A percentile compares a stretch with the other conserved stretches of the same genome.
Conservation (phyloP, 2,888 invertebrate species). For the Lochmaea capreae region DNA sequence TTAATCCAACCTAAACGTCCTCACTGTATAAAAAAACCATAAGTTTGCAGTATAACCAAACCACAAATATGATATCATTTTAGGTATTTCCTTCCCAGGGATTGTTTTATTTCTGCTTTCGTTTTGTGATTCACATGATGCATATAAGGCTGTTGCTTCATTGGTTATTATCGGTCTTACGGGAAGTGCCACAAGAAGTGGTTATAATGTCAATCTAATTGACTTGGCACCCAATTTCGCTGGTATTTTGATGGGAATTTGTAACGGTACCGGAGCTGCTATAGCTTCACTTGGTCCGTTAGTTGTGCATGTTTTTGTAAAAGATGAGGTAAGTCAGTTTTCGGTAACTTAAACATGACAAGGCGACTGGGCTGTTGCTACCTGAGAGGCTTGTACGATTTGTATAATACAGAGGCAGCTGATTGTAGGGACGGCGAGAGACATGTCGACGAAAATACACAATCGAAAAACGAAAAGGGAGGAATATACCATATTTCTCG, state of each 20-base stretch:
- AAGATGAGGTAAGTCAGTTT: conserved; percentile 70
- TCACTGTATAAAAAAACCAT: not conserved
- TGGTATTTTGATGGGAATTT: conserved; percentile 85
- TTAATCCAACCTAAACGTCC: too few species aligned
- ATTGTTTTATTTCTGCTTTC: conserved; percentile 72
- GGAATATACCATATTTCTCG: too few species aligned
- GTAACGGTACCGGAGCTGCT: conserved; percentile 79
- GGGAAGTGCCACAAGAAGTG: conserved; percentile 79
- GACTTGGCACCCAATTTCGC: conserved; percentile 87
- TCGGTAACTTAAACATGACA: too few species aligned
- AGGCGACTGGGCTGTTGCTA: too few species aligned
- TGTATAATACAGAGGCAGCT: too few species aligned
- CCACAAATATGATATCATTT: conserved; percentile 56
- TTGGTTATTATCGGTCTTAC: conserved; percentile 78
- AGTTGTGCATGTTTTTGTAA: conserved; percentile 76
- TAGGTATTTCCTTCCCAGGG: conserved; percentile 69
- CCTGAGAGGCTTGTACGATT: too few species aligned
- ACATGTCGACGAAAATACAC: too few species aligned
- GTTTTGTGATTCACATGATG: conserved; percentile 55
- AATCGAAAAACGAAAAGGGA: too few species aligned
- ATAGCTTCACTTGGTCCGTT: conserved; percentile 83
- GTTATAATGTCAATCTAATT: conserved; percentile 82
- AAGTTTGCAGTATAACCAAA: not conserved
- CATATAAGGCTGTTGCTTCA: conserved; percentile 71
- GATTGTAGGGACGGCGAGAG: too few species aligned